phyloP scores from a whole-genome alignment of 1,140 invertebrate species.

The Calephelis virginiensis region DNA sequence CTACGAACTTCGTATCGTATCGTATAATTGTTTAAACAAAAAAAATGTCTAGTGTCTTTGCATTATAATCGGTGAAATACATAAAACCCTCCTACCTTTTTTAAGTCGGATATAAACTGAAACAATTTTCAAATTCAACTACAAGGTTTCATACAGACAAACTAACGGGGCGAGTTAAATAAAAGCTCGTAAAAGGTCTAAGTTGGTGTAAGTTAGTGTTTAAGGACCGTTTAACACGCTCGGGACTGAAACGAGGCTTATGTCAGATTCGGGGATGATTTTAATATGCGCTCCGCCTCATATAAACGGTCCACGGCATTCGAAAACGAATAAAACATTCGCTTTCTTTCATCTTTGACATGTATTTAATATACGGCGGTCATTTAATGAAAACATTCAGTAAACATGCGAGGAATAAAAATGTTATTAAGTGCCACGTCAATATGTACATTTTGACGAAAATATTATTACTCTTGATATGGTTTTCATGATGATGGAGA shows the following conservation, averaged over 20 bases:
- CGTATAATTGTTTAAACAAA: no score
- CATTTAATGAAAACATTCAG: conserved; percentile 21
- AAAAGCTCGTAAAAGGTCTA: conserved; percentile 28
- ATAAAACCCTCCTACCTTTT: no score
- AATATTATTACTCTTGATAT: no score
- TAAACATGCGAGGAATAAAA: not conserved
- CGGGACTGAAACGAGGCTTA: conserved; percentile 28
- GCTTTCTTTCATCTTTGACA: conserved; percentile 28
- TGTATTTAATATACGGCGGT: conserved; percentile 22
- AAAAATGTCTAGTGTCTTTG: not conserved
- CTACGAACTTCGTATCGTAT: no score
- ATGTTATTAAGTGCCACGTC: no score
- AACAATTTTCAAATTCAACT: no score
- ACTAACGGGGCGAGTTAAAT: conserved; percentile 31
- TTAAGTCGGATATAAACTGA: no score
- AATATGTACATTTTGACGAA: no score
- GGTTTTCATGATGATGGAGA: no score
- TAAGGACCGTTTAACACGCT: conserved; percentile 41
- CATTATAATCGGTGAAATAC: no score
- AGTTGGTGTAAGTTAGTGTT: conserved; percentile 41
- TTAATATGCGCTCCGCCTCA: conserved; percentile 33
- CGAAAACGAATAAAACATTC: conserved; percentile 32
- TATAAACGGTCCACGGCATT: conserved; percentile 31
- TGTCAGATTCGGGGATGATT: conserved; percentile 36
- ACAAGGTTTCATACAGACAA: conserved; percentile 17